Percentiles rank a stretch among this genome's conserved stretches.
phyloP scores from a whole-genome alignment of 2,888 invertebrate species.

The Oxytorus armatus region DNA sequence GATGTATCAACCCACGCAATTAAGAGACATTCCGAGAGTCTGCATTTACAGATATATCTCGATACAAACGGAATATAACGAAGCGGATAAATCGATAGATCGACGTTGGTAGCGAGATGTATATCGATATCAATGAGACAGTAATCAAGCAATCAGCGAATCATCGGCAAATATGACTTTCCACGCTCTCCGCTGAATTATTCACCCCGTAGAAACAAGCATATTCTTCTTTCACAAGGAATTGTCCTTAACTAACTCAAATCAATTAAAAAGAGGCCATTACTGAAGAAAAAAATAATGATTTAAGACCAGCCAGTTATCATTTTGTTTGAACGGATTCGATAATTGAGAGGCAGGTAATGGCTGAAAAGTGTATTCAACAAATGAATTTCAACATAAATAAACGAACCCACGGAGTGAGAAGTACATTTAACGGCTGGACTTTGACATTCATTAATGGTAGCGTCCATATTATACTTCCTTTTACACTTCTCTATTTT shows the following conservation, averaged over 20 bases:
- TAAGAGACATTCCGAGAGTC: constrained; percentile 54
- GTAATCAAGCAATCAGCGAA: constrained; percentile 59
- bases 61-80: constrained; percentile 21
- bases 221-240: not conserved
- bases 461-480: no score
- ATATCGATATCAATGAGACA: constrained; percentile 48
- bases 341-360: constrained; percentile 26
- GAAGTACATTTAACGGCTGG: no score
- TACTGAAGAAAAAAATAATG: not conserved
- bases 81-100: constrained; percentile 52
- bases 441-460: no score
- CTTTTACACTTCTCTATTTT: no score
- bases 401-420: no score
- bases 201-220: not conserved
- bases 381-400: no score
- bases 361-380: no score
- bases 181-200: not conserved
- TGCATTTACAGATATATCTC: constrained; percentile 8
- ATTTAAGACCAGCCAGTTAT: constrained; percentile 6
- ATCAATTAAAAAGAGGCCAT: constrained; percentile 12
- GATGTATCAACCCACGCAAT: constrained; percentile 65
- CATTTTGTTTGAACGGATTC: constrained; percentile 22
- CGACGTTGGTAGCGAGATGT: constrained; percentile 7
- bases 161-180: constrained; percentile 28
- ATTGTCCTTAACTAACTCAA: constrained; percentile 23